Conservation (phyloP, 2,797 vertebrate genomes). For the Megaceryle alcyon region DNA sequence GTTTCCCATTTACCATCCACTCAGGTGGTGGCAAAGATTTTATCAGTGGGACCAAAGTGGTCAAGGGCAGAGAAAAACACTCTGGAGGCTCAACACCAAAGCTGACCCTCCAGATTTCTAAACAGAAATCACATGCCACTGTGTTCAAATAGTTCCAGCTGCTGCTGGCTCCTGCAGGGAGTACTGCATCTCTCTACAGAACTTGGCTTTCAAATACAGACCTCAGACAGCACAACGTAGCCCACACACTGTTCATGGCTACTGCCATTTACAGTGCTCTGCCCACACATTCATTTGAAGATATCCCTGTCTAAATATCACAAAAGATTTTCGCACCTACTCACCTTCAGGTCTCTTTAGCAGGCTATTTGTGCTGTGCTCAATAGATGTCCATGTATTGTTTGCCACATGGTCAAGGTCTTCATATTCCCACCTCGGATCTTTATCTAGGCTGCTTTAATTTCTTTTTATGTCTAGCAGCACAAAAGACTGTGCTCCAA, state of each 20-base stretch:
- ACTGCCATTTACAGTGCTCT: background rate
- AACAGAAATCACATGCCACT: background rate
- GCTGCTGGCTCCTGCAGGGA: background rate
- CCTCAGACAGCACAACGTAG: background rate
- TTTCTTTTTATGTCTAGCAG: background rate
- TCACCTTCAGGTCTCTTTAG: background rate
- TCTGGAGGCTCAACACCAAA: background rate
- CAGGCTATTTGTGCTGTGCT: background rate
- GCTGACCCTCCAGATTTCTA: background rate
- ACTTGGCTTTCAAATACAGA: background rate
- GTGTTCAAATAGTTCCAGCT: background rate
- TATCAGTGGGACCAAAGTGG: background rate
- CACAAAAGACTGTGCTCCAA: background rate
- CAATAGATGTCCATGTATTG: background rate
- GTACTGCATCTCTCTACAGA: background rate
- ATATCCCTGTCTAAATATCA: background rate
- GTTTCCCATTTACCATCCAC: background rate
- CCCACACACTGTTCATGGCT: background rate
- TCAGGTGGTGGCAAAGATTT: background rate
- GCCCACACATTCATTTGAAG: background rate
- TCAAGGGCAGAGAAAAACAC: background rate
- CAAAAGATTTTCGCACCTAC: background rate
- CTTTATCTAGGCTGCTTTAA: background rate
- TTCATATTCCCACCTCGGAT: background rate
- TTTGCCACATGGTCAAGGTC: background rate